phyloP scores from a whole-genome alignment of 1,140 invertebrate genomes.

The Eciton burchellii region DNA sequence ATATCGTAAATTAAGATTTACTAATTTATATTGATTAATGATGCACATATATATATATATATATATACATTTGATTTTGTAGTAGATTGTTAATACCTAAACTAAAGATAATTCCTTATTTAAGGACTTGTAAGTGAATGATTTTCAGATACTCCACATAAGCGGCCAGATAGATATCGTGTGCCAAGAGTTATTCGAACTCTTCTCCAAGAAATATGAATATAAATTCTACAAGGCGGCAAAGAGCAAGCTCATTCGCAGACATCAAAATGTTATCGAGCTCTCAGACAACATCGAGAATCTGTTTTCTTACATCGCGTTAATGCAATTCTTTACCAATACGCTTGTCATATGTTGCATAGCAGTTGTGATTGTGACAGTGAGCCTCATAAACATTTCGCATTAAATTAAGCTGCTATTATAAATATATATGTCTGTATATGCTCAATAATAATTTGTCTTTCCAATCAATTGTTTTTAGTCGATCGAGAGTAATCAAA shows the following conservation, averaged over 20 bases:
- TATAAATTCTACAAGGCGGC: not conserved
- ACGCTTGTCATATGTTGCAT: conserved; percentile 58
- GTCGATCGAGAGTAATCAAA: not conserved
- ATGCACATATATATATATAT: not conserved
- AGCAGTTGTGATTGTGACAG: conserved; percentile 40
- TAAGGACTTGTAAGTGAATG: not conserved
- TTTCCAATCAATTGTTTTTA: not conserved
- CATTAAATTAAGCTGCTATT: not conserved
- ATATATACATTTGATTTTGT: not conserved
- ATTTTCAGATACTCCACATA: conserved; percentile 44
- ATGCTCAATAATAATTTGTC: not conserved
- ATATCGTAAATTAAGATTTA: not conserved
- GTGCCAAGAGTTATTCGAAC: conserved; percentile 18
- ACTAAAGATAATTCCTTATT: not conserved
- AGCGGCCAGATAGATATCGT: conserved; percentile 51
- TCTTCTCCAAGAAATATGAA: conserved; percentile 12
- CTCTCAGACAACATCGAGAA: conserved; percentile 22
- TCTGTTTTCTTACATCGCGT: conserved; percentile 38
- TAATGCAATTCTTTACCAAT: conserved; percentile 52
- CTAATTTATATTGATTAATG: not conserved
- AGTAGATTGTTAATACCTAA: too few relatives aligned
- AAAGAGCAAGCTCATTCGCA: not conserved
- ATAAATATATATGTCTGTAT: not conserved
- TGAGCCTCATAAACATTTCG: conserved; percentile 4
- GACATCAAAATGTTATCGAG: conserved; percentile 32